Evolutionary conservation across 1,140 invertebrate genomes (phyloP).

Genomic region (Meloidogyne chitwoodi): DNA sequence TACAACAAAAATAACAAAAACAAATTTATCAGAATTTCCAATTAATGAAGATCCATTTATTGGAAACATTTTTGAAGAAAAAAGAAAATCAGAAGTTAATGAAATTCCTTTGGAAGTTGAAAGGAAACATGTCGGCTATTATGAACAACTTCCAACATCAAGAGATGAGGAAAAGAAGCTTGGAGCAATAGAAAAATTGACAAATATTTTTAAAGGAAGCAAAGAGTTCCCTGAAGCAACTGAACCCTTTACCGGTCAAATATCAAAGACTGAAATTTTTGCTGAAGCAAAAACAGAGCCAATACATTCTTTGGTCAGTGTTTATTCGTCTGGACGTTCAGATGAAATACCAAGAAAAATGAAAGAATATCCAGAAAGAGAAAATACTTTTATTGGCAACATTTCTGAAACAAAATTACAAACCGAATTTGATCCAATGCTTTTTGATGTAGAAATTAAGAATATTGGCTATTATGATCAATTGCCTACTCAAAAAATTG

Average conservation of each 20-base stretch:
- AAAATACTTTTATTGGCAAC: slow-evolving; percentile 2
- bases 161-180: background rate
- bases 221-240: slow-evolving; percentile 13
- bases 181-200: background rate
- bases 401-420: slow-evolving; percentile 20
- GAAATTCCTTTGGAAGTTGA: background rate
- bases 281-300: slow-evolving; percentile 12
- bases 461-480: background rate
- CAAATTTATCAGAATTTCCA: background rate
- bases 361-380: background rate
- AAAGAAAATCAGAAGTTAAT: background rate
- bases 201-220: background rate
- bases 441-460: background rate
- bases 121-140: background rate
- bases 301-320: slow-evolving; percentile 13
- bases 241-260: background rate
- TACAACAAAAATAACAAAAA: background rate
- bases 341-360: slow-evolving; percentile 10
- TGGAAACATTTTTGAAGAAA: background rate
- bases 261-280: background rate
- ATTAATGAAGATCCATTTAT: background rate
- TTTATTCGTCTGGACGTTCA: slow-evolving; percentile 29
- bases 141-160: background rate
- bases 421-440: background rate
- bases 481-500: no score